phyloP scores from a whole-genome alignment of 2,888 invertebrate species.

The Resseliella maxima region DNA sequence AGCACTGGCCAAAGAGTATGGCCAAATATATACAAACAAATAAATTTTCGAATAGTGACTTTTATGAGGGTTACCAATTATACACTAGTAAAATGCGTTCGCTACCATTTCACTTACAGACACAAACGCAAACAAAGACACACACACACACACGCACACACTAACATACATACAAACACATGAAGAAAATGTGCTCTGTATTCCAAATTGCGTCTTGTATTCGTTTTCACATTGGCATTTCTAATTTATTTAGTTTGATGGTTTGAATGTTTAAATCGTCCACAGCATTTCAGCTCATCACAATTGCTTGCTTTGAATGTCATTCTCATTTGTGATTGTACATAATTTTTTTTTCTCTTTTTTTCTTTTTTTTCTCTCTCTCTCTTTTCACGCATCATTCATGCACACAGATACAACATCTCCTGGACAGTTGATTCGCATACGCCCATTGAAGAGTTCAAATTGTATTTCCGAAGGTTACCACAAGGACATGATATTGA shows the following conservation, averaged over 20 bases:
- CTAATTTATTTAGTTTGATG: conserved; percentile 9
- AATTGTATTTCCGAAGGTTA: conserved; percentile 73
- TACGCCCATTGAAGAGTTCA: conserved; percentile 76
- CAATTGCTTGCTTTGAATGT: not conserved
- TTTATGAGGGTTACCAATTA: conserved; percentile 57
- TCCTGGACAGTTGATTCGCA: conserved; percentile 77
- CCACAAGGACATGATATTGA: conserved; percentile 70
- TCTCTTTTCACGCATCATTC: conserved; percentile 18
- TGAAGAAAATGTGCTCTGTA: not conserved
- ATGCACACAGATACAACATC: conserved; percentile 73
- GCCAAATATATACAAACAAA: conserved; percentile 9
- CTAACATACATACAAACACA: too few relatives aligned
- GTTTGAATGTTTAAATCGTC: conserved; percentile 12
- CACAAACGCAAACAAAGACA: too few relatives aligned
- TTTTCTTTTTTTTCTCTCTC: not conserved
- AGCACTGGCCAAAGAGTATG: not conserved
- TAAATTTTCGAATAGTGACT: conserved; percentile 56
- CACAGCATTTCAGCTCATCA: not conserved
- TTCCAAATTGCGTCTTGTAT: not conserved
- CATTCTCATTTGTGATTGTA: conserved; percentile 19
- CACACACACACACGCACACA: too few relatives aligned
- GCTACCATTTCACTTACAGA: not conserved
- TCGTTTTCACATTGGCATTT: conserved; percentile 27
- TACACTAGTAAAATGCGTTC: conserved; percentile 45
- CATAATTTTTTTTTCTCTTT: not conserved